These are phyloP conservation scores for Pardosa pseudoannulata DNA, from an alignment of 2,888 invertebrate species.

Conservation along the genomic window DNA sequence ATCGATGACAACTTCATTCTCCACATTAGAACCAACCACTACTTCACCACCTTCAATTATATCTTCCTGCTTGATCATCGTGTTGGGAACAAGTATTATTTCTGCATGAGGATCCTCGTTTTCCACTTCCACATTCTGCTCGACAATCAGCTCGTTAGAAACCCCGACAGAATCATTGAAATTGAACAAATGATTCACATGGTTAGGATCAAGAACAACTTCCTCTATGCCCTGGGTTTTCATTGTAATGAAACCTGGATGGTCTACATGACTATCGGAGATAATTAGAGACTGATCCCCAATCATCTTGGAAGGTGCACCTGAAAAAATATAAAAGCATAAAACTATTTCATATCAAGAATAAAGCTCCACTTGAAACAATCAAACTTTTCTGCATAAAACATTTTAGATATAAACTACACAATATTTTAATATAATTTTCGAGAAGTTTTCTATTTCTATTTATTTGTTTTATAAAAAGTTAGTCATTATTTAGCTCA, in stretches of 20 bases:
- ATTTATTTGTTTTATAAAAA: too few species aligned
- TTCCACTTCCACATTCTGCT: slow-evolving; percentile 71
- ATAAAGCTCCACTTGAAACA: too few species aligned
- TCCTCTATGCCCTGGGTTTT: slow-evolving; percentile 72
- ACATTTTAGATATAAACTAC: too few species aligned
- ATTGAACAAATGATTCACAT: slow-evolving; percentile 65
- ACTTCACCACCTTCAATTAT: slow-evolving; percentile 74
- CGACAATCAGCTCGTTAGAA: slow-evolving; percentile 72
- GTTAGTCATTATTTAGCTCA: too few species aligned
- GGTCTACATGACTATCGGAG: slow-evolving; percentile 48
- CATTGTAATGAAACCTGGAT: slow-evolving; percentile 67
- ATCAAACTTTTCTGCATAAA: too few species aligned
- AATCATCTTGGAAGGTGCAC: slow-evolving; percentile 60
- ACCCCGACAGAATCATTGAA: slow-evolving; percentile 68
- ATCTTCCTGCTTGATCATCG: slow-evolving; percentile 74
- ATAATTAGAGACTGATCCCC: slow-evolving; percentile 62
- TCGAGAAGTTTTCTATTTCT: too few species aligned
- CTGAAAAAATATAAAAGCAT: slow-evolving; percentile 23
- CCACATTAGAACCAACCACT: slow-evolving; percentile 71
- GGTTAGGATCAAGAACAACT: slow-evolving; percentile 59
- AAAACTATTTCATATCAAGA: too few species aligned
- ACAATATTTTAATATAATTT: too few species aligned
- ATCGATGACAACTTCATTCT: slow-evolving; percentile 74
- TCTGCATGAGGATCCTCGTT: slow-evolving; percentile 73
- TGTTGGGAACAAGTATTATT: slow-evolving; percentile 74